These are phyloP conservation scores for Labeo rohita DNA, from an alignment of 2,113 vertebrate species.

Conservation along the genomic window DNA sequence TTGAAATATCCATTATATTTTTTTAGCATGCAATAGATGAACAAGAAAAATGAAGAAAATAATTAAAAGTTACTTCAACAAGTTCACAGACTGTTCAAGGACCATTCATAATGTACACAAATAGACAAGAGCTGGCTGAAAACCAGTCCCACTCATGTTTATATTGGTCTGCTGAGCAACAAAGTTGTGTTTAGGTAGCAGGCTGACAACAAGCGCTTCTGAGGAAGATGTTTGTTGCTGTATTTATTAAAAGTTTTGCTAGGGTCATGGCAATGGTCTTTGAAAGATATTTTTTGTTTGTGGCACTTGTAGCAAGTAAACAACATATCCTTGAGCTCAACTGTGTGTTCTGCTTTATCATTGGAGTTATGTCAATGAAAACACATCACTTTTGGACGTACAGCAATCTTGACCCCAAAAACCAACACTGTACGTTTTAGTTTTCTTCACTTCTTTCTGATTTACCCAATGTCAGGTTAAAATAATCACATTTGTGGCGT, in stretches of 20 bases:
- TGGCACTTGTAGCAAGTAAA: not conserved
- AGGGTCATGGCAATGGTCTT: not conserved
- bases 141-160: not conserved
- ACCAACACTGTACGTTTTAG: not conserved
- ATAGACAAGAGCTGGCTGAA: not conserved
- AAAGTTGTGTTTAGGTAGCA: not conserved
- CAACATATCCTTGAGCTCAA: not conserved
- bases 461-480: not conserved
- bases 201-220: not conserved
- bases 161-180: not conserved
- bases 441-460: not conserved
- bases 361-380: not conserved
- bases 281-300: not conserved
- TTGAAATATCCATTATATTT: not conserved
- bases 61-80: not conserved
- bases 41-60: not conserved
- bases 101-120: not conserved
- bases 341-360: not conserved
- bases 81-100: not conserved
- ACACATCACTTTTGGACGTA: not conserved
- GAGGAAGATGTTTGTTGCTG: not conserved
- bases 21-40: not conserved
- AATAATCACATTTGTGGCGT: not conserved
- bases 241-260: not conserved
- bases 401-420: not conserved